Base-by-base conservation (phyloP, 1,140 invertebrate species). In the Tetragonula clypearis region DNA sequence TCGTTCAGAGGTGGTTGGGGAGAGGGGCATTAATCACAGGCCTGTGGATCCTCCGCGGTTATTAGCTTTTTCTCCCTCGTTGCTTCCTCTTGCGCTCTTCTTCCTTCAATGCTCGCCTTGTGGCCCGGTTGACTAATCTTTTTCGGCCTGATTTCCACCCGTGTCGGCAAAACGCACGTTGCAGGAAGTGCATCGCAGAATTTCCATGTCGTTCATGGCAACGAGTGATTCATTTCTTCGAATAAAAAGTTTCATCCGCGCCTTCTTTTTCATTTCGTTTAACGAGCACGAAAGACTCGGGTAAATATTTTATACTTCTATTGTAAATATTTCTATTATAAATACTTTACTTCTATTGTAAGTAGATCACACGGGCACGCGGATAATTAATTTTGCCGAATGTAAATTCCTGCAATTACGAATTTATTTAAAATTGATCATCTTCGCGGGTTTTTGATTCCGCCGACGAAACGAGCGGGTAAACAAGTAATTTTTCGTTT, bases 1-100 rank as follows among this genome's bases (percentile, higher is more conserved):
- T 84, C 65, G 75, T 78, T 84, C 49, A 49, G 66, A 56, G 35
- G 2, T 35, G 35, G 35, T 35, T 35, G 75, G 65, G 49, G 35
- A 8, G 66, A 66, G 75, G 55, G 30, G 35, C 49, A 80, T 85
- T 80, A 74, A 80, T 80, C 77, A 53, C 23, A 23, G n/a, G n/a
- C 26, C 21, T 62, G 35, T 35, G 56, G 17, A 65, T 78, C 60
- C 60, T 78, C 60, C 49, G 77, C 62, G 65, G 49, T 79, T 79
- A 79, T 79, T 79, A 79, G 49, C 65, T 69, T 77, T 65, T 35
- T 35, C 49, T 53, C 78, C 55, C 26, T 69, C 41, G 30, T 21
- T n/a, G n/a, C 53, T 69, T 56, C 21, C 78, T 79, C 55, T 69
- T 53, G 78, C 30, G 49, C 11, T 8, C 8, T 30, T 68, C 21